Conservation (phyloP, 2,888 invertebrate genomes). For the Invenusta paracnida region DNA sequence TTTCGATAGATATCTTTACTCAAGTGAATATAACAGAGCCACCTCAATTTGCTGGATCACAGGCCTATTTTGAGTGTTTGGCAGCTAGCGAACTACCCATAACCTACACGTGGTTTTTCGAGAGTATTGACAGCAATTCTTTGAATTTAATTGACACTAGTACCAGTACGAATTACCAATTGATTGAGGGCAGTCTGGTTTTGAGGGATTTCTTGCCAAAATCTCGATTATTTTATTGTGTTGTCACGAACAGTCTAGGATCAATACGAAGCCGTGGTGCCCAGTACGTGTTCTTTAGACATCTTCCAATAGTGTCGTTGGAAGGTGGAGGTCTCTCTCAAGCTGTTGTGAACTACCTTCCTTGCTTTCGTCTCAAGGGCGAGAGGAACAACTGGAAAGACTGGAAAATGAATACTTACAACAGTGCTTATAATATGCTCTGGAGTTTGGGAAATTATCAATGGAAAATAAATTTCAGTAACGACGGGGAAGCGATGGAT, state of each 20-base stretch:
- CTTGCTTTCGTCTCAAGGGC: no score
- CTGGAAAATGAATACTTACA: no score
- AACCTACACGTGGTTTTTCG: neutral
- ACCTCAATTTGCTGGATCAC: neutral
- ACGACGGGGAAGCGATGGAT: neutral
- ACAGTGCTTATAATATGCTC: no score
- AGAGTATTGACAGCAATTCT: neutral
- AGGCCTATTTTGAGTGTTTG: neutral
- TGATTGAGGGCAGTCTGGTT: neutral
- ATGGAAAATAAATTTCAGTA: neutral
- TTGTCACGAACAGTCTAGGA: neutral
- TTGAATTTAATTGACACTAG: neutral
- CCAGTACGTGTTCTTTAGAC: neutral
- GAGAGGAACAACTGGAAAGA: neutral
- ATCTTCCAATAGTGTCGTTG: neutral
- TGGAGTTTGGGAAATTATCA: neutral
- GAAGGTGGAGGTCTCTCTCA: no score
- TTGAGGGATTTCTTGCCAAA: neutral
- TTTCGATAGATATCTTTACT: neutral
- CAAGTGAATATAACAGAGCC: neutral
- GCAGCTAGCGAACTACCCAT: neutral
- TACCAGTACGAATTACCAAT: neutral
- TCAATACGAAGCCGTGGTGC: neutral
- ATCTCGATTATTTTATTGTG: neutral
- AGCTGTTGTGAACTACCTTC: neutral